Evolutionary conservation across 2,797 vertebrate genomes (phyloP).

Genomic region (Anisognathus igniventris): DNA sequence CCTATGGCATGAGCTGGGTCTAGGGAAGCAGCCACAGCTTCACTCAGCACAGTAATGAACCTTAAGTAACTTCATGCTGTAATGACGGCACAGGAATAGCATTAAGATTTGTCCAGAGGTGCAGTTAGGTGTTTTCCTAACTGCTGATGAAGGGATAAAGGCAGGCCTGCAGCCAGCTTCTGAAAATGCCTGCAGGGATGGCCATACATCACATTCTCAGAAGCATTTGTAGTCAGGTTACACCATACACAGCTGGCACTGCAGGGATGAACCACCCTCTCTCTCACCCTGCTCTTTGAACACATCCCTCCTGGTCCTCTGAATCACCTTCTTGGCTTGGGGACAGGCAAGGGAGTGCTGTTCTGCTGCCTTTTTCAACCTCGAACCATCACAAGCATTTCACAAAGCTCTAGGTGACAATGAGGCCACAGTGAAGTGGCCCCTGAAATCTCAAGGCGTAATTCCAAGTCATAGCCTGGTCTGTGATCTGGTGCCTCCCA

Average conservation of each 20-base stretch:
- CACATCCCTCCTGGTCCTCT: neutral
- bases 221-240: neutral
- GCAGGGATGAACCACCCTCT: neutral
- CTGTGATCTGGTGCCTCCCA: neutral
- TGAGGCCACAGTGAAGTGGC: neutral
- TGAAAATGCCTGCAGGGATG: neutral
- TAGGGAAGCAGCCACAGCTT: neutral
- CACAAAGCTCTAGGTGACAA: neutral
- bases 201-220: neutral
- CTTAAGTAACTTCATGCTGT: neutral
- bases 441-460: neutral
- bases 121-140: neutral
- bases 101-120: constrained; percentile 14
- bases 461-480: neutral
- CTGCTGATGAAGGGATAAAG: constrained; percentile 10
- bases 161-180: neutral
- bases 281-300: neutral
- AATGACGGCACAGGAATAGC: neutral
- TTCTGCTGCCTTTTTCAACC: neutral
- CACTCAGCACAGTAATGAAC: neutral
- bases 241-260: neutral
- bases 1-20: neutral
- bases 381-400: neutral
- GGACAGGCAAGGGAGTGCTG: neutral
- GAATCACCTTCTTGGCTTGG: neutral